Conservation (phyloP, 1,140 invertebrate species). For the Ruditapes philippinarum region DNA sequence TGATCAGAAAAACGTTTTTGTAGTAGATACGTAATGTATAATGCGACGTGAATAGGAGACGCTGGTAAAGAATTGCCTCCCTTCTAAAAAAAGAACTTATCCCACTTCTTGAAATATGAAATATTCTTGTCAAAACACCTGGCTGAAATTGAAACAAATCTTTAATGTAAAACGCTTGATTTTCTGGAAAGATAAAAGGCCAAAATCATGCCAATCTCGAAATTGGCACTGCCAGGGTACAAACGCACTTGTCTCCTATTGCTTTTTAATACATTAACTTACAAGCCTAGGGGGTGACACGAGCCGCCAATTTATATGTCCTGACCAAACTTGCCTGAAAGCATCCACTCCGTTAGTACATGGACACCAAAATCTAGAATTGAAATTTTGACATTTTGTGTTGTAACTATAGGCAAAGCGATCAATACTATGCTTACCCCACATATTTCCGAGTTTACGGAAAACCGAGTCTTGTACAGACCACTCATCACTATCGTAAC, state of each 20-base stretch:
- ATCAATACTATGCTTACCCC: conserved; percentile 21
- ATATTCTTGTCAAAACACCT: conserved; percentile 27
- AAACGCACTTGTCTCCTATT: too few relatives aligned
- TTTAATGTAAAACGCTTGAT: background rate
- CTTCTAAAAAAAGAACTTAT: conserved; percentile 2
- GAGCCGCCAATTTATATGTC: background rate
- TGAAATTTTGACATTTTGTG: background rate
- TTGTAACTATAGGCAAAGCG: too few relatives aligned
- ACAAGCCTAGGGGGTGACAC: background rate
- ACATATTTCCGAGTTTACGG: conserved; percentile 1
- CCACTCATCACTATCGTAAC: conserved; percentile 49
- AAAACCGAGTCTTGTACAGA: conserved; percentile 1
- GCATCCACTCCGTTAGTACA: background rate
- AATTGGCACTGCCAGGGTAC: background rate
- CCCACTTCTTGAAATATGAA: conserved; percentile 49
- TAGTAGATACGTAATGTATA: conserved; percentile 55
- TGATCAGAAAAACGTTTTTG: background rate
- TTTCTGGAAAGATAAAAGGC: background rate
- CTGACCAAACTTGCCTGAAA: background rate
- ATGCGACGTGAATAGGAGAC: conserved; percentile 53
- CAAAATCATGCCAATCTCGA: background rate
- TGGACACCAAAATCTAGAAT: conserved; percentile 19
- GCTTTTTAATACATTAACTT: background rate
- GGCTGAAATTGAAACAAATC: too few relatives aligned
- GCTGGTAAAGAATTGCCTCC: too few relatives aligned